Conservation (phyloP, 2,113 vertebrate species). For the Crotalus viridis region DNA sequence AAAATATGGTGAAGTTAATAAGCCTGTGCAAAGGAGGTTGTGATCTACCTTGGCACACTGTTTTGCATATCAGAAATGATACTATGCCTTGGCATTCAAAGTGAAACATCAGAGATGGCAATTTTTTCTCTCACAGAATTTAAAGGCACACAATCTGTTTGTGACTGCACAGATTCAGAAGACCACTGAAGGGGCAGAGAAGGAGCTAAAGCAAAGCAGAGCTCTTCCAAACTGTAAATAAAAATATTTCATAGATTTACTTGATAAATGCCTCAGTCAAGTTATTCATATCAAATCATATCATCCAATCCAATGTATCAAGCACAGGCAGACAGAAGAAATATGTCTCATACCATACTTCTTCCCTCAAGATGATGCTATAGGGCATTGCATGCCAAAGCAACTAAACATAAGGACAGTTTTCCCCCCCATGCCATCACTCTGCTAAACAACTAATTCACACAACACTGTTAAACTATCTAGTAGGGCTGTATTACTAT, state of each 20-base stretch:
- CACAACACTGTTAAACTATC: too few relatives aligned
- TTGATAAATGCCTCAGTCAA: background rate
- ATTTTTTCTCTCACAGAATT: background rate
- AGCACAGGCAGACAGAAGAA: background rate
- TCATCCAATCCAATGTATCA: background rate
- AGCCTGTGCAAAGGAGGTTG: background rate
- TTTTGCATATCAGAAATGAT: background rate
- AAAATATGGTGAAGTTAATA: background rate
- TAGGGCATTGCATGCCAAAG: too few relatives aligned
- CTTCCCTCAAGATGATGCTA: too few relatives aligned
- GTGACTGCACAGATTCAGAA: background rate
- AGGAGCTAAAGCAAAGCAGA: background rate
- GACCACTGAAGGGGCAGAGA: background rate
- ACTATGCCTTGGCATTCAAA: background rate
- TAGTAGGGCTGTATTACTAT: too few relatives aligned
- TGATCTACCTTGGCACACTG: background rate
- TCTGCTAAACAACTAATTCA: too few relatives aligned
- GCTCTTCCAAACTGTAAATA: background rate
- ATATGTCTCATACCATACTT: background rate
- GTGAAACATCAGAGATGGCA: background rate
- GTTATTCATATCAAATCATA: background rate
- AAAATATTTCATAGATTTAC: background rate
- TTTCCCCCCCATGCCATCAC: too few relatives aligned
- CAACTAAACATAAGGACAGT: too few relatives aligned
- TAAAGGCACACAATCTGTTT: background rate